phyloP scores from a whole-genome alignment of 37 sponge, comb jelly and placozoan species.

The Ephydatia muelleri region DNA sequence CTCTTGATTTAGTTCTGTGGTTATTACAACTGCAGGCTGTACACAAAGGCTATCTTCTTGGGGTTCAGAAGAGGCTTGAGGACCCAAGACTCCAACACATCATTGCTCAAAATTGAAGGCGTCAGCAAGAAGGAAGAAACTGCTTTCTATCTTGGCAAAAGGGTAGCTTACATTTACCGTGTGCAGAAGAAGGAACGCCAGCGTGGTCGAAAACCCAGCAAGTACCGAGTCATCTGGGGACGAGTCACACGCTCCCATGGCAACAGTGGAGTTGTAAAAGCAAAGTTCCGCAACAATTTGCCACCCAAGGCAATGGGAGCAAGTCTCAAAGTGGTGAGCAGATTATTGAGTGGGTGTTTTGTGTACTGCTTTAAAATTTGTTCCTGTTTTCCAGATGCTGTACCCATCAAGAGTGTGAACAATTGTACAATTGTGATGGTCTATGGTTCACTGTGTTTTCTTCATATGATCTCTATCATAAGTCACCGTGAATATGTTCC shows the following conservation, averaged over 20 bases:
- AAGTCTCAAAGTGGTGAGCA: slow-evolving; percentile 94
- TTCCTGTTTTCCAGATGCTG: slow-evolving; percentile 75
- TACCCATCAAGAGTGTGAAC: slow-evolving; percentile 94
- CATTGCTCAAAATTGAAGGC: slow-evolving; percentile 93
- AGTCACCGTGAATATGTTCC: neutral
- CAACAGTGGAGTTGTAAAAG: slow-evolving; percentile 94
- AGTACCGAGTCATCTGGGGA: slow-evolving; percentile 97
- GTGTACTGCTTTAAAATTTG: slow-evolving; percentile 21
- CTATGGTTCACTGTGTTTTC: neutral
- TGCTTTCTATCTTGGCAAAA: slow-evolving; percentile 93
- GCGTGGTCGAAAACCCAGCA: slow-evolving; percentile 79
- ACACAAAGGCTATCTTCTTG: slow-evolving; percentile 91
- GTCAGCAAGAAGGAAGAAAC: slow-evolving; percentile 76
- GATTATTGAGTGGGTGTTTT: slow-evolving; percentile 24
- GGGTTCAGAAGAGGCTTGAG: slow-evolving; percentile 89
- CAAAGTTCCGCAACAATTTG: slow-evolving; percentile 91
- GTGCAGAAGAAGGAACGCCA: slow-evolving; percentile 49
- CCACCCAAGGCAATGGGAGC: slow-evolving; percentile 96
- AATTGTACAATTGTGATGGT: neutral
- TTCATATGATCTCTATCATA: neutral
- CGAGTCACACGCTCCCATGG: slow-evolving; percentile 92
- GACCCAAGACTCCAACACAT: slow-evolving; percentile 83
- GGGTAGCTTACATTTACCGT: slow-evolving; percentile 92
- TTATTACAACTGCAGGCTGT: slow-evolving; percentile 58
- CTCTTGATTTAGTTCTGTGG: neutral